Conservation (phyloP, 2,797 vertebrate genomes). For the Psittacula echo region DNA sequence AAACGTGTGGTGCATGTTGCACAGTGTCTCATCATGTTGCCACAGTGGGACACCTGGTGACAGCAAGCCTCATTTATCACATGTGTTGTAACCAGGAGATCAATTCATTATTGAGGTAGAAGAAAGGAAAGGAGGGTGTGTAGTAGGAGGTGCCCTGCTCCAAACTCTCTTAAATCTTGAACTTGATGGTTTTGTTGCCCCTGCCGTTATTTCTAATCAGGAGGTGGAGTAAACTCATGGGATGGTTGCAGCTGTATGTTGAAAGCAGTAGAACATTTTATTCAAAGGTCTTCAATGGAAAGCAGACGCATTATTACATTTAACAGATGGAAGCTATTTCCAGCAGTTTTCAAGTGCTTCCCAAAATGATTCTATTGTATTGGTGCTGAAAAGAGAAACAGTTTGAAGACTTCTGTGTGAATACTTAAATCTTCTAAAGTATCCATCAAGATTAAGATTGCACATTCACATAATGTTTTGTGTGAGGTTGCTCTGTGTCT, state of each 20-base stretch:
- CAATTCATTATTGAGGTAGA: accelerated
- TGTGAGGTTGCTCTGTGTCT: not conserved
- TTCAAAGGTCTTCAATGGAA: not conserved
- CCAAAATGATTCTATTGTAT: not conserved
- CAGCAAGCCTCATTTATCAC: not conserved
- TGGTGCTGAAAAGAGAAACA: not conserved
- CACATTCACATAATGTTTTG: not conserved
- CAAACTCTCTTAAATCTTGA: not conserved
- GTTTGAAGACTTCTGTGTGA: not conserved
- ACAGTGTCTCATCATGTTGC: accelerated
- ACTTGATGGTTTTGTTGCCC: not conserved
- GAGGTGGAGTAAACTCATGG: not conserved
- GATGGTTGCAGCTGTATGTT: not conserved
- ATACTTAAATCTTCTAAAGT: not conserved
- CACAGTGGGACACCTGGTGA: no score
- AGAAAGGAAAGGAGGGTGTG: not conserved
- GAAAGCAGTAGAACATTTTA: not conserved
- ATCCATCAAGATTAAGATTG: not conserved
- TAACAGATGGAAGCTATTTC: not conserved
- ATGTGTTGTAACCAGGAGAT: not conserved
- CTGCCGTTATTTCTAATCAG: not conserved
- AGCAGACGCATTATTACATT: not conserved
- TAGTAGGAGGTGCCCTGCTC: not conserved
- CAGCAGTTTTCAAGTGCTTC: not conserved
- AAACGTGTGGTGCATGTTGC: accelerated